Conservation (phyloP, 64 coral and sea anemone genomes). For the Stichodactyla helianthus region DNA sequence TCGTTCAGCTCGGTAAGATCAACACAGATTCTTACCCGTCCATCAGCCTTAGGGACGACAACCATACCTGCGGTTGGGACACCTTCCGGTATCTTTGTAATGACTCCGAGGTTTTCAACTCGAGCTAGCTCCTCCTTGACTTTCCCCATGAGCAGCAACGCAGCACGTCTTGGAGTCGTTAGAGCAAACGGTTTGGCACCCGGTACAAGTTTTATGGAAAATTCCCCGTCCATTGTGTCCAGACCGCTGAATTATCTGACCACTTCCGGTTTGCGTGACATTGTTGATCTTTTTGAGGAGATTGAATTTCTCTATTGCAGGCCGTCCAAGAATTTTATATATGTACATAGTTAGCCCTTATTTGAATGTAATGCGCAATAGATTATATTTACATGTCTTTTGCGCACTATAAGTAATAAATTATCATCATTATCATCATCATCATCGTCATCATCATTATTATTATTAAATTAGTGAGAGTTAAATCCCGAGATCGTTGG, state of each 20-base stretch:
- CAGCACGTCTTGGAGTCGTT: constrained; percentile 2
- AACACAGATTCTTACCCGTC: constrained; percentile 27
- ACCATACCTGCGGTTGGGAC: constrained; percentile 29
- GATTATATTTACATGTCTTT: no score
- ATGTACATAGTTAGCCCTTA: no score
- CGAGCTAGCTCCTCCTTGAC: constrained; percentile 20
- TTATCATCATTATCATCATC: no score
- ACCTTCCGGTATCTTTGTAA: background rate
- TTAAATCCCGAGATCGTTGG: no score
- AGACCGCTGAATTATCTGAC: background rate
- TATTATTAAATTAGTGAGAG: no score
- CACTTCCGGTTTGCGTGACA: background rate
- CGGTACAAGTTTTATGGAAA: background rate
- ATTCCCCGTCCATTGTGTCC: background rate
- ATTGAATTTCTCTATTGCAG: constrained; percentile 22
- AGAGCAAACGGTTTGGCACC: background rate
- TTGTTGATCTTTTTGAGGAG: constrained; percentile 10
- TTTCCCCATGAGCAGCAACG: background rate
- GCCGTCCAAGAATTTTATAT: background rate
- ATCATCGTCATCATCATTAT: no score
- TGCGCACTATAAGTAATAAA: no score
- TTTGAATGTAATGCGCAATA: no score
- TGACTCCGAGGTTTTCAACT: background rate
- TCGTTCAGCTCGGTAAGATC: constrained; percentile 22
- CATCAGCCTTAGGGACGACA: constrained; percentile 27